Percentiles rank a stretch among this genome's conserved stretches.
phyloP scores from a whole-genome alignment of 2,797 vertebrate genomes.

The Nasua narica region DNA sequence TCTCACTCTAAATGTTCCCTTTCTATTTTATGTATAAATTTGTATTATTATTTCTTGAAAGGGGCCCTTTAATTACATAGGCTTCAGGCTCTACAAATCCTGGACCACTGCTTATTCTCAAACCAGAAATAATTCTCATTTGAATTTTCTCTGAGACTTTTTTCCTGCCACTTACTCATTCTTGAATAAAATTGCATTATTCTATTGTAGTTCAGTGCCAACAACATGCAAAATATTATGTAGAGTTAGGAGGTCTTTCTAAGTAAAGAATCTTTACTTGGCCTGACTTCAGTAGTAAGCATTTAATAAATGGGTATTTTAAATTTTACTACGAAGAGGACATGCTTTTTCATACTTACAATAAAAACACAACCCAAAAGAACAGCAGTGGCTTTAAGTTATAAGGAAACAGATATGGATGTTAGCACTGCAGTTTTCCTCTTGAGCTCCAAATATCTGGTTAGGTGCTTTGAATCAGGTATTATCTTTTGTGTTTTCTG shows the following conservation, averaged over 20 bases:
- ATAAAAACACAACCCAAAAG: neutral
- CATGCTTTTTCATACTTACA: neutral
- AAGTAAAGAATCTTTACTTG: neutral
- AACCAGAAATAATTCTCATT: neutral
- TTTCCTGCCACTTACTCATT: neutral
- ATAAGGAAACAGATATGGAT: neutral
- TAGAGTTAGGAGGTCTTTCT: neutral
- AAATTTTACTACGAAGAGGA: neutral
- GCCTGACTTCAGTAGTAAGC: neutral
- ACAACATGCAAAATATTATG: neutral
- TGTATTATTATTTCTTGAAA: neutral
- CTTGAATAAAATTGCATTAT: neutral
- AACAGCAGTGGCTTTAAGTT: neutral
- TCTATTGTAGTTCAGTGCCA: neutral
- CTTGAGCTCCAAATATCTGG: neutral
- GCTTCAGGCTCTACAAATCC: neutral
- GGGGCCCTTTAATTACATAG: neutral
- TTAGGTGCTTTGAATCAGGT: neutral
- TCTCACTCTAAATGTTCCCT: neutral
- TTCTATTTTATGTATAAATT: neutral
- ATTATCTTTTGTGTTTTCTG: neutral
- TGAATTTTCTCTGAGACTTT: neutral
- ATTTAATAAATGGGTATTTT: neutral
- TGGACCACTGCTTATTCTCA: neutral
- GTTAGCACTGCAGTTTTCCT: neutral